Evolutionary conservation across 2,113 vertebrate species (phyloP).

Genomic region (Panurus biarmicus): DNA sequence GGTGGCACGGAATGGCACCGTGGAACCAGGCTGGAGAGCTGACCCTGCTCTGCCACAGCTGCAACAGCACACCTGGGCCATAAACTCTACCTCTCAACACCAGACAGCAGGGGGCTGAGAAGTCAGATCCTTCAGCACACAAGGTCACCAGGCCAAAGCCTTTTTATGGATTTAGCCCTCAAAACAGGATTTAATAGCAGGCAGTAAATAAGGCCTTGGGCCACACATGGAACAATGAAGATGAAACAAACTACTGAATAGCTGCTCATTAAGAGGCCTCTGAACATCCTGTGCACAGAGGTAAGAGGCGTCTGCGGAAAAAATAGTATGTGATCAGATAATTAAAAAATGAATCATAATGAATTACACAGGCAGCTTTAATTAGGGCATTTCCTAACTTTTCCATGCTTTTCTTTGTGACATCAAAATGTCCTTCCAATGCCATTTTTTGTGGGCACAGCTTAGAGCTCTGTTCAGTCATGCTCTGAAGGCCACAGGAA

Average conservation of each 20-base stretch:
- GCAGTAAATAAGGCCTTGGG: constrained; percentile 51
- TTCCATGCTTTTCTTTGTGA: neutral
- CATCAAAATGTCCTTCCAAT: neutral
- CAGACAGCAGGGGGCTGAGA: neutral
- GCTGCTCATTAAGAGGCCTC: constrained; percentile 29
- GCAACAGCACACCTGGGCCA: constrained; percentile 29
- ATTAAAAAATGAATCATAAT: constrained; percentile 55
- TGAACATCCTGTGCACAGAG: constrained; percentile 43
- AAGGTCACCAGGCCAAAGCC: constrained; percentile 44
- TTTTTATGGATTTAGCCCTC: constrained; percentile 57
- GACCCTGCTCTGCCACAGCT: neutral
- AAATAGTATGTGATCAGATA: constrained; percentile 20
- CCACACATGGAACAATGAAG: constrained; percentile 62
- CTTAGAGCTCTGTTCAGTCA: neutral
- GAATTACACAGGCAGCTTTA: constrained; percentile 3
- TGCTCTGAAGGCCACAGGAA: neutral
- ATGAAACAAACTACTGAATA: constrained; percentile 35
- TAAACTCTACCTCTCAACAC: constrained; percentile 44
- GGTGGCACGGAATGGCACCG: rapidly evolving
- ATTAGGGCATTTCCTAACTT: constrained; percentile 42
- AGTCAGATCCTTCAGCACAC: neutral
- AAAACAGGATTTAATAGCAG: constrained; percentile 50
- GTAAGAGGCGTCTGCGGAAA: constrained; percentile 13
- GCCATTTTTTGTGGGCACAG: neutral
- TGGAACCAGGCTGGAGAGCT: neutral